Evolutionary conservation across 2,888 invertebrate genomes (phyloP).

Genomic region (Troides aeacus): DNA sequence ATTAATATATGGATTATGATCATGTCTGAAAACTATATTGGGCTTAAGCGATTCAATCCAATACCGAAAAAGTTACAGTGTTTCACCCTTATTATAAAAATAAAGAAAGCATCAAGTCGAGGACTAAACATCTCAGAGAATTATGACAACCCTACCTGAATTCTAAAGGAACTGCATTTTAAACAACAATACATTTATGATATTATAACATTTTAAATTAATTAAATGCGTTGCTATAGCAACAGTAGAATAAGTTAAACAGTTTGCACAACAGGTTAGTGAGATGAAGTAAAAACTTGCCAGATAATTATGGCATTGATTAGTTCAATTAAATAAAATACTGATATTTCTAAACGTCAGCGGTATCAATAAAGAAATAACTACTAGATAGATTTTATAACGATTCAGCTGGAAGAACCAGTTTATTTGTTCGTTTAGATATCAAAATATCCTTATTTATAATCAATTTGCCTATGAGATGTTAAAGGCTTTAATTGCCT

Average conservation of each 20-base stretch:
- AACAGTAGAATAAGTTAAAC: neutral
- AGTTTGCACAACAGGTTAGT: neutral
- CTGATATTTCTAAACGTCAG: neutral
- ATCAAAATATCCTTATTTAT: too few species aligned
- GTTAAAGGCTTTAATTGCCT: conserved; percentile 8
- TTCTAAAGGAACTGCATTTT: too few species aligned
- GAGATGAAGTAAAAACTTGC: neutral
- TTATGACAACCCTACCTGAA: too few species aligned
- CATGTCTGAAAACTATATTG: conserved; percentile 4
- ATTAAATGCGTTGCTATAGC: neutral
- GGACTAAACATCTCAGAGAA: too few species aligned
- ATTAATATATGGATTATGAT: conserved; percentile 36
- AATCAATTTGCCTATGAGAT: neutral
- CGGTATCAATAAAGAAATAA: too few species aligned
- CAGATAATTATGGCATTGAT: neutral
- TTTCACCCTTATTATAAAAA: neutral
- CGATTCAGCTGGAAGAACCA: too few species aligned
- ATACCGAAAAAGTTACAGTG: neutral
- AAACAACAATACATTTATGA: too few species aligned
- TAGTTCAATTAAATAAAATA: neutral
- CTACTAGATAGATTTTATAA: too few species aligned
- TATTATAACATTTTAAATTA: too few species aligned
- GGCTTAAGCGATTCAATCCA: neutral
- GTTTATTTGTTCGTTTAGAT: too few species aligned
- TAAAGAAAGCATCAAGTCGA: neutral